phyloP scores from a whole-genome alignment of 2,888 invertebrate genomes.

The Polymixis lichenea region DNA sequence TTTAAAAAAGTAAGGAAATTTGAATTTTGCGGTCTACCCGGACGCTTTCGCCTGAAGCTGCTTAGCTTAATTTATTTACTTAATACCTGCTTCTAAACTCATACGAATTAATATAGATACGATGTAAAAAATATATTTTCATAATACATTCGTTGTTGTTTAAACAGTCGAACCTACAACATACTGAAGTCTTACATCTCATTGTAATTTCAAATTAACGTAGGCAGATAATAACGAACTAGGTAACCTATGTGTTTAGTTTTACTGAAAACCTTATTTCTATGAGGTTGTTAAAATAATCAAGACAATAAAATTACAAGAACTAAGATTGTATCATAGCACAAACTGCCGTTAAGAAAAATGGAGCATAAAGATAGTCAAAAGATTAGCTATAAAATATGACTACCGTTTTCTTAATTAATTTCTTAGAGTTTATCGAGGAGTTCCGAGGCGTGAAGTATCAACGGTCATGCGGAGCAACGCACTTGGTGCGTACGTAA shows the following conservation, averaged over 20 bases:
- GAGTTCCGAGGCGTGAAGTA: slow-evolving; percentile 46
- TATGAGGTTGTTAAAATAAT: not conserved
- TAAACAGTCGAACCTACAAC: not conserved
- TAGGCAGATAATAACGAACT: too few species aligned
- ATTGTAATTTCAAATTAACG: not conserved
- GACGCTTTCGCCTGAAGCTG: too few species aligned
- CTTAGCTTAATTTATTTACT: not conserved
- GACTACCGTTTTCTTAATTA: slow-evolving; percentile 26
- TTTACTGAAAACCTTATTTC: not conserved
- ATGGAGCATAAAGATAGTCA: slow-evolving; percentile 26
- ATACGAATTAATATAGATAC: not conserved
- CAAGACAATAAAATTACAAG: not conserved
- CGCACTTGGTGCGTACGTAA: slow-evolving; percentile 26
- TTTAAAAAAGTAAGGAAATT: too few species aligned
- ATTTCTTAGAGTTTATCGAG: slow-evolving; percentile 30
- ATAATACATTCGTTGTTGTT: not conserved
- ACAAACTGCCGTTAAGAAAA: slow-evolving; percentile 15
- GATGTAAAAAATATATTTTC: not conserved
- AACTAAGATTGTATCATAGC: not conserved
- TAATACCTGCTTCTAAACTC: not conserved
- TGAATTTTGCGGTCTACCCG: too few species aligned
- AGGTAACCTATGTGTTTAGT: not conserved
- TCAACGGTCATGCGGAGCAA: slow-evolving; percentile 29
- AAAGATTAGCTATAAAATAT: slow-evolving; percentile 23
- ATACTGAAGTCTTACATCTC: not conserved